Percentiles rank a stretch among this genome's conserved stretches.
Conservation (phyloP, 2,888 invertebrate species). For the Myopa tessellatipennis region DNA sequence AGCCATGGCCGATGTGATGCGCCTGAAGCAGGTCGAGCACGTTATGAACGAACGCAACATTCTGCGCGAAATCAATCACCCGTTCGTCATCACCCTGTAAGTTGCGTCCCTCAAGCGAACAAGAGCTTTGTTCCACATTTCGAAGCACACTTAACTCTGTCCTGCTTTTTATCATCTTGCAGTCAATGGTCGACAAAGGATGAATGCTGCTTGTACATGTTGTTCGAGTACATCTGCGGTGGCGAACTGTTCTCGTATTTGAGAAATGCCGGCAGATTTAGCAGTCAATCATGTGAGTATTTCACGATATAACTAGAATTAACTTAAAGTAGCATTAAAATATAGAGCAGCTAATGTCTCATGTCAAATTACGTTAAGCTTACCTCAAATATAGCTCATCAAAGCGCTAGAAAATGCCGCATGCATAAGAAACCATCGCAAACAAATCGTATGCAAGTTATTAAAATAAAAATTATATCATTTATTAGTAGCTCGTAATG, state of each 20-base stretch:
- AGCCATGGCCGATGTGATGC: constrained; percentile 91
- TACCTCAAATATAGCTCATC: no score
- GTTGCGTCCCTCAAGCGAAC: constrained; percentile 58
- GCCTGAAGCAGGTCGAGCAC: constrained; percentile 95
- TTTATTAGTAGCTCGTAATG: background rate
- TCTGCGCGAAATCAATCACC: constrained; percentile 89
- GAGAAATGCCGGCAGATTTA: constrained; percentile 90
- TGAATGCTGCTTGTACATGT: constrained; percentile 92
- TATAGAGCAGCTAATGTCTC: no score
- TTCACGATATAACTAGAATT: no score
- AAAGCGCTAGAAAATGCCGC: no score
- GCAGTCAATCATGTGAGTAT: constrained; percentile 78
- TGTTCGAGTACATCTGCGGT: constrained; percentile 96
- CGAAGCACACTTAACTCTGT: background rate
- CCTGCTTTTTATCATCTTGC: constrained; percentile 55
- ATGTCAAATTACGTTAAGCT: no score
- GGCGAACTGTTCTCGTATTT: constrained; percentile 97
- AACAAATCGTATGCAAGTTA: no score
- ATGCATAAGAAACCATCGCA: no score
- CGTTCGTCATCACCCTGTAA: constrained; percentile 95
- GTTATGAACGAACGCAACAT: constrained; percentile 97
- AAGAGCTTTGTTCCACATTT: no score
- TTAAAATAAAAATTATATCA: background rate
- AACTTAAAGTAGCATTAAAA: no score
- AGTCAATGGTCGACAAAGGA: constrained; percentile 95